Percentiles rank a stretch among this genome's conserved stretches.
These are phyloP conservation scores for Cercopithecus hamlyni DNA, from an alignment of 2,797 vertebrate species.

Conservation along the genomic window DNA sequence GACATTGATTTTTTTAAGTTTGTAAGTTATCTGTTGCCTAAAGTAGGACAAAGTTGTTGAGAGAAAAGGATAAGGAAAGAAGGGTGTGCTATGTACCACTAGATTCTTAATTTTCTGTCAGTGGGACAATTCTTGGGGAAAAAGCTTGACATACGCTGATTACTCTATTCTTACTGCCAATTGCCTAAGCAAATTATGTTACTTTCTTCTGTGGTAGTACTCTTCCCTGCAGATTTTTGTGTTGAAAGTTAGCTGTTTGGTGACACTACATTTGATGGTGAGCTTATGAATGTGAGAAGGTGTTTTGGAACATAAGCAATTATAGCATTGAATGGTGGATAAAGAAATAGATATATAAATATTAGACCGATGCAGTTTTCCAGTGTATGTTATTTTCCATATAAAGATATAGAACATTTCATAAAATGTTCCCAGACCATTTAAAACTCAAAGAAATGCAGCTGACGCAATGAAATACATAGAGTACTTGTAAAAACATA, in stretches of 20 bases:
- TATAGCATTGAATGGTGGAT: slow-evolving; percentile 54
- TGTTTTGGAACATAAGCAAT: slow-evolving; percentile 69
- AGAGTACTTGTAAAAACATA: slow-evolving; percentile 81
- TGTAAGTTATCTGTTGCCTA: slow-evolving; percentile 21
- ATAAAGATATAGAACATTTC: slow-evolving; percentile 82
- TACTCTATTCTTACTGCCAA: slow-evolving; percentile 38
- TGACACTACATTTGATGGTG: slow-evolving; percentile 57
- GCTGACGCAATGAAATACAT: slow-evolving; percentile 82
- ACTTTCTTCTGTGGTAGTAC: slow-evolving; percentile 29
- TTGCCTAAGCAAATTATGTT: slow-evolving; percentile 50
- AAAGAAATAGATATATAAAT: slow-evolving; percentile 68
- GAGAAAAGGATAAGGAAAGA: slow-evolving; percentile 28
- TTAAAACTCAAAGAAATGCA: slow-evolving; percentile 85
- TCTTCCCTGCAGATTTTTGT: slow-evolving; percentile 56
- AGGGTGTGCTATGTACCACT: neutral
- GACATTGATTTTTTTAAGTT: slow-evolving; percentile 55
- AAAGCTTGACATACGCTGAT: slow-evolving; percentile 31
- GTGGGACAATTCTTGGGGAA: slow-evolving; percentile 33
- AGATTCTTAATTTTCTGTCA: slow-evolving; percentile 49
- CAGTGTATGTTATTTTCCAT: slow-evolving; percentile 81
- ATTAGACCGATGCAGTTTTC: slow-evolving; percentile 75
- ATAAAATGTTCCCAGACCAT: slow-evolving; percentile 84
- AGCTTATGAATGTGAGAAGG: slow-evolving; percentile 63
- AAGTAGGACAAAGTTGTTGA: slow-evolving; percentile 42
- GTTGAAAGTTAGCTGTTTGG: slow-evolving; percentile 63